phyloP scores from a whole-genome alignment of 23 tunicate species.

The Clavelina lepadiformis region DNA sequence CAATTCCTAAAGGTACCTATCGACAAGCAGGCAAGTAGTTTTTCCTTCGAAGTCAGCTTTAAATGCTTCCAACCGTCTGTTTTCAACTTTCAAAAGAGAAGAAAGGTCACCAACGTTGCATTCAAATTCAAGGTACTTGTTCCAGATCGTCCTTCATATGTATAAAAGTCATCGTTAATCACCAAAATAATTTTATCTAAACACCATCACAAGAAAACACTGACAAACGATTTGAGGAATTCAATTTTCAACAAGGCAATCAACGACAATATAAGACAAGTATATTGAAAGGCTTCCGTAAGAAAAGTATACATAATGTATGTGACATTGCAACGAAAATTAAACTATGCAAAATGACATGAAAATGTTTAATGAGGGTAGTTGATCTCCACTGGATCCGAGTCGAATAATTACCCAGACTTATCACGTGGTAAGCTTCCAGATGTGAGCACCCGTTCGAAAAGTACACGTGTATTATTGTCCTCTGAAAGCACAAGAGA shows the following conservation, averaged over 20 bases:
- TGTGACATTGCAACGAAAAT: no score
- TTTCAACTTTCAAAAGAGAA: slow-evolving; percentile 87
- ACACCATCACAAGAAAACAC: no score
- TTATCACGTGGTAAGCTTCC: slow-evolving; percentile 81
- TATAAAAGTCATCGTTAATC: no score
- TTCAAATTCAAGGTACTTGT: slow-evolving; percentile 92
- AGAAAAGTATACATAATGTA: no score
- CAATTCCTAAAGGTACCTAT: slow-evolving; percentile 35
- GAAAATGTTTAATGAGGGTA: no score
- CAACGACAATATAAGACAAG: no score
- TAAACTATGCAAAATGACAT: no score
- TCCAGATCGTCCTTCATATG: slow-evolving; percentile 92
- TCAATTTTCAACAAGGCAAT: no score
- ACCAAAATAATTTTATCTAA: no score
- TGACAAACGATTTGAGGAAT: no score
- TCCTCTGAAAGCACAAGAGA: slow-evolving; percentile 50
- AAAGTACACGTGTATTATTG: slow-evolving; percentile 89
- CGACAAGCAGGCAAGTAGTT: slow-evolving; percentile 77
- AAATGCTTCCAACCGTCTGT: slow-evolving; percentile 72
- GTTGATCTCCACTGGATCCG: no score
- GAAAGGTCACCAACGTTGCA: slow-evolving; percentile 92
- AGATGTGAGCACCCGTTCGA: slow-evolving; percentile 85
- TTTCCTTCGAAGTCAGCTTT: slow-evolving; percentile 79
- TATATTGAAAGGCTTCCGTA: no score
- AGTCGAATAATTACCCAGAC: slow-evolving; percentile 63